Conservation (phyloP, 1,140 invertebrate species). For the Brachionus rubens region DNA sequence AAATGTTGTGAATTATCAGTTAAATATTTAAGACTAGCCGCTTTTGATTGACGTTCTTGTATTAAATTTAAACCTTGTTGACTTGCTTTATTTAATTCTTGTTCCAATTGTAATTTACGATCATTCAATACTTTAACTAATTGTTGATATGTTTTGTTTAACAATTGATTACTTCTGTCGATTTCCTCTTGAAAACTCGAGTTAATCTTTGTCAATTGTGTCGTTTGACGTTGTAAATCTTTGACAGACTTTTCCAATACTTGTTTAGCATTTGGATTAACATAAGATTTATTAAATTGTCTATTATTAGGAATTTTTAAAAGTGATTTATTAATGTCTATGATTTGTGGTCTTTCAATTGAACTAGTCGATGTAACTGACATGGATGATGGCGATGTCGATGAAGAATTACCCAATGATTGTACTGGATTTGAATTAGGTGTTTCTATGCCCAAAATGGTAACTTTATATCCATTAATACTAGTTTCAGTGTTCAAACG, state of each 20-base stretch:
- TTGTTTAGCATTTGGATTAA: not conserved
- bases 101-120: not conserved
- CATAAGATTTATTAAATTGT: not conserved
- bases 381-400: slow-evolving; percentile 18
- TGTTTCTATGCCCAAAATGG: not conserved
- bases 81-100: not conserved
- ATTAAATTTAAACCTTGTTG: not conserved
- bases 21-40: not conserved
- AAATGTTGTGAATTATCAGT: slow-evolving; percentile 8
- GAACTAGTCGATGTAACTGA: slow-evolving; percentile 1
- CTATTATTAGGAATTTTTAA: not conserved
- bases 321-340: not conserved
- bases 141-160: slow-evolving; percentile 13
- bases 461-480: not conserved
- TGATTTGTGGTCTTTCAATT: not conserved
- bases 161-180: not conserved
- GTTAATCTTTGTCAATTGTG: not conserved
- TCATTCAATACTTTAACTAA: not conserved
- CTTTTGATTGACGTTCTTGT: not conserved
- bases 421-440: not conserved
- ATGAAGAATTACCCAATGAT: not conserved
- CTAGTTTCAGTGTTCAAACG: not conserved
- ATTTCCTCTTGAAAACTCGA: not conserved
- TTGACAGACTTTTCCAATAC: slow-evolving; percentile 13
- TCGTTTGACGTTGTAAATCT: slow-evolving; percentile 22